Base-by-base conservation (phyloP, 2,888 invertebrate genomes). In the Apocheima hispidaria region DNA sequence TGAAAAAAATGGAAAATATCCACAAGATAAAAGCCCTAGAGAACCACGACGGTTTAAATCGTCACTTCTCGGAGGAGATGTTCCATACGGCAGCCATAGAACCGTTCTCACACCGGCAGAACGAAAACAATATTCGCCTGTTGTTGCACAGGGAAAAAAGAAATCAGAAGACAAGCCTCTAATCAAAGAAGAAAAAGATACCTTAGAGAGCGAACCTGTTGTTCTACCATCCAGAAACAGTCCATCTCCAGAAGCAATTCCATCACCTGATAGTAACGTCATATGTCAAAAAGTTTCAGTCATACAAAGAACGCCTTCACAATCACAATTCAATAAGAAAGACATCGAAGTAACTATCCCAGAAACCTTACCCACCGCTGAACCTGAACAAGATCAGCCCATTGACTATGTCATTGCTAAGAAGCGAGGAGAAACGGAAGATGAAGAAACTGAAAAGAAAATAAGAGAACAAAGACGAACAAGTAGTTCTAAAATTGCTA, bases 391-490 rank as follows among this genome's bases (percentile, higher is more conserved):
- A 87, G 97, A 97, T 64, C 97, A 97, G 74, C 97, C 97, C 0
- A 97, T 97, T 64, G 97, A 97, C 81, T 97, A 97, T 82, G 97
- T 95, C 78, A 96, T 97, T 69, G 97, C 97, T 21, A 97, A 97
- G 83, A 95, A 96, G 76, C 94, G 95, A 63, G 95, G 95, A 6
- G 95, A 95, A 79, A 88, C 92, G 9, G 95, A 95, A 80, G 95
- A 95, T 71, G 95, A 95, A 77, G 94, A 95, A 81, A 95, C 94
- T 64, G 96, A 94, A 88, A 95, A 94, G 72, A 94, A 95, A 79
- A 93, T 94, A 20, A 92, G 95, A 68, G 96, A 96, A 79, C 95
- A 95, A 73, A 93, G 96, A 69, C 88, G 95, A 67, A 94, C 95
- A 60, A 95, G 95, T 78, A 94, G 94, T 77, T 95, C 95, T 12